Percentiles rank a stretch among this genome's conserved stretches.
These are phyloP conservation scores for Psittacara wagleri DNA, from an alignment of 2,113 vertebrate genomes.

Conservation along the genomic window DNA sequence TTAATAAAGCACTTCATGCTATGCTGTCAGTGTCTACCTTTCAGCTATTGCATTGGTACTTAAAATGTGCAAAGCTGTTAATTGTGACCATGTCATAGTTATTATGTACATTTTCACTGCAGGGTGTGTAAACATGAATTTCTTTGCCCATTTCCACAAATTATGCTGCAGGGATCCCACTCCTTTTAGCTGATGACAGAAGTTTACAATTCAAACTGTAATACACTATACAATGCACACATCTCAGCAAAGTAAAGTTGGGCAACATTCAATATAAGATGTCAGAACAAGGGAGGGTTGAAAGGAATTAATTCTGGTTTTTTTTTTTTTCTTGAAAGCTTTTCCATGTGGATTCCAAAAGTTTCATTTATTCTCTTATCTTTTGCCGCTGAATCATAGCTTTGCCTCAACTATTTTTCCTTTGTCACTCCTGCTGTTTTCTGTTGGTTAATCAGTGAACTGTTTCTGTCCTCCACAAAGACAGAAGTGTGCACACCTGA, in stretches of 20 bases:
- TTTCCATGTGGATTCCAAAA: background rate
- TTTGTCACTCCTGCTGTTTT: background rate
- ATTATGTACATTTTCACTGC: background rate
- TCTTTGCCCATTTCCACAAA: background rate
- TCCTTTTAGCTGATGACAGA: background rate
- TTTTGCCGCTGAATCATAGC: background rate
- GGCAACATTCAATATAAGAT: background rate
- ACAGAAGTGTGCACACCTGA: background rate
- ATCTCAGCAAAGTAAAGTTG: background rate
- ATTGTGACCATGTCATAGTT: background rate
- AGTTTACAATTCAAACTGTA: background rate
- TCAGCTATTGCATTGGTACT: background rate
- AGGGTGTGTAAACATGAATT: background rate
- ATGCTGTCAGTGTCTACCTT: background rate
- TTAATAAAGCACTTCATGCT: background rate
- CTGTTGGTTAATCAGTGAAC: background rate
- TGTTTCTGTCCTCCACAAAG: background rate
- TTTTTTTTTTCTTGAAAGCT: background rate
- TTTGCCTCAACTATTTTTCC: background rate
- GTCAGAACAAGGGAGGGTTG: background rate
- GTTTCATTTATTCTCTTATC: rapidly evolving
- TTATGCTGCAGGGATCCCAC: rapidly evolving
- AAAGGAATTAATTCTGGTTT: background rate
- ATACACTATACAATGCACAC: background rate
- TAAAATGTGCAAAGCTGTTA: background rate